Evolutionary conservation across 1,140 invertebrate genomes (phyloP).

Genomic region (Drosophila nasuta): DNA sequence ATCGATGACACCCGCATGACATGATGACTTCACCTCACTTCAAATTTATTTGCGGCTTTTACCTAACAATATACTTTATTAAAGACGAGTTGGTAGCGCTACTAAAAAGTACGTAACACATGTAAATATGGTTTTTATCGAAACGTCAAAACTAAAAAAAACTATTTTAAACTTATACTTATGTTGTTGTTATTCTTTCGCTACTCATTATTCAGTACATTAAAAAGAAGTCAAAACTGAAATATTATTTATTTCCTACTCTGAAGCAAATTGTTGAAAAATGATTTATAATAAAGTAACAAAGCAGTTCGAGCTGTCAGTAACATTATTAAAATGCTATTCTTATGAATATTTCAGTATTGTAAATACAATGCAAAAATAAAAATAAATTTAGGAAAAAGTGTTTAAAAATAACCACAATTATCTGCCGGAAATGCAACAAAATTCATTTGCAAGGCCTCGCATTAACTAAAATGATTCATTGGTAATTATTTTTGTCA

Average conservation of each 20-base stretch:
- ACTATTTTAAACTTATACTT: slow-evolving; percentile 18
- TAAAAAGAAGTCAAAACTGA: neutral
- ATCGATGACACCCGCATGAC: slow-evolving; percentile 2
- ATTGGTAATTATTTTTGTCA: slow-evolving; percentile 55
- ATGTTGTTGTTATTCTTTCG: slow-evolving; percentile 4
- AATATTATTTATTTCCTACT: no score
- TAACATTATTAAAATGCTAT: slow-evolving; percentile 20
- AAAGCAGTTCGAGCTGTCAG: neutral
- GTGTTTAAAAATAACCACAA: slow-evolving; percentile 48
- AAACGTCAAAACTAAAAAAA: slow-evolving; percentile 16
- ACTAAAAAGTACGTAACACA: slow-evolving; percentile 1
- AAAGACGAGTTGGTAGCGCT: slow-evolving; percentile 6
- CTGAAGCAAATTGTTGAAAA: no score
- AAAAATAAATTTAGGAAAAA: slow-evolving; percentile 39
- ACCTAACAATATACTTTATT: no score
- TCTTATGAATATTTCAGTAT: slow-evolving; percentile 27
- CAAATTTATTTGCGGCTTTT: slow-evolving; percentile 4
- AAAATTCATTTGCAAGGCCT: slow-evolving; percentile 28
- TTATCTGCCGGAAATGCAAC: slow-evolving; percentile 61
- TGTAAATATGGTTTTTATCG: slow-evolving; percentile 31
- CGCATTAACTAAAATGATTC: slow-evolving; percentile 61
- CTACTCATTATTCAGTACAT: no score
- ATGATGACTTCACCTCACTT: slow-evolving; percentile 9
- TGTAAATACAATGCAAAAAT: slow-evolving; percentile 37
- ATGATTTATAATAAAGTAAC: no score